phyloP scores from a whole-genome alignment of 2,113 vertebrate species.

The Cynocephalus volans region DNA sequence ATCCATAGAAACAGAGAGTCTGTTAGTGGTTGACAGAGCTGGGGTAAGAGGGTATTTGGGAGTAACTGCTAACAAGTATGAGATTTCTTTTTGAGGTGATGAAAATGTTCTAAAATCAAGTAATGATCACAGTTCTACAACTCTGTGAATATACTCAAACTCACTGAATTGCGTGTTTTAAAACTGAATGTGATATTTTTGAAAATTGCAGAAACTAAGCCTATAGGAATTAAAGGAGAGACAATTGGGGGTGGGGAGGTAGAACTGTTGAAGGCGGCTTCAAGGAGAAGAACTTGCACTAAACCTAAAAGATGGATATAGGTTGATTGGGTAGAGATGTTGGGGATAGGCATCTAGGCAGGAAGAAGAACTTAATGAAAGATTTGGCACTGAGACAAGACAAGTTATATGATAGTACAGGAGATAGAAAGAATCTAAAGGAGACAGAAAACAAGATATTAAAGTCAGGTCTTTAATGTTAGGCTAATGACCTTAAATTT shows the following conservation, averaged over 20 bases:
- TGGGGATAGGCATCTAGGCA: background rate
- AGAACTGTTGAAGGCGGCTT: background rate
- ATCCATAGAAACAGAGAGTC: background rate
- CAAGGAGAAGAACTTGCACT: background rate
- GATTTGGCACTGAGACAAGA: background rate
- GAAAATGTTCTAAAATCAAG: constrained; percentile 30
- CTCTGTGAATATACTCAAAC: constrained; percentile 1
- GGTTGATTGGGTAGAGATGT: background rate
- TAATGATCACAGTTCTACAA: background rate
- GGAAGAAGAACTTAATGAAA: background rate
- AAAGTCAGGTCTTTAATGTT: background rate
- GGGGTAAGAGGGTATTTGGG: background rate
- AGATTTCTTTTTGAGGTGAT: background rate
- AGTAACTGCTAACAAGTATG: background rate
- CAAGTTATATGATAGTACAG: background rate
- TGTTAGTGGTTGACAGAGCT: background rate
- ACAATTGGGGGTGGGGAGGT: background rate
- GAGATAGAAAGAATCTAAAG: background rate
- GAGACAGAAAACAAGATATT: background rate
- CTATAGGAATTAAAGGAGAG: constrained; percentile 44
- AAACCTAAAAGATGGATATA: constrained; percentile 21
- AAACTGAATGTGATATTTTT: background rate
- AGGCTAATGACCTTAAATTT: background rate
- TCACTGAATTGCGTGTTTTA: background rate
- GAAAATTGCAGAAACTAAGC: background rate